Evolutionary conservation across 2,113 vertebrate species (phyloP).

Genomic region (Xiphorhynchus elegans): DNA sequence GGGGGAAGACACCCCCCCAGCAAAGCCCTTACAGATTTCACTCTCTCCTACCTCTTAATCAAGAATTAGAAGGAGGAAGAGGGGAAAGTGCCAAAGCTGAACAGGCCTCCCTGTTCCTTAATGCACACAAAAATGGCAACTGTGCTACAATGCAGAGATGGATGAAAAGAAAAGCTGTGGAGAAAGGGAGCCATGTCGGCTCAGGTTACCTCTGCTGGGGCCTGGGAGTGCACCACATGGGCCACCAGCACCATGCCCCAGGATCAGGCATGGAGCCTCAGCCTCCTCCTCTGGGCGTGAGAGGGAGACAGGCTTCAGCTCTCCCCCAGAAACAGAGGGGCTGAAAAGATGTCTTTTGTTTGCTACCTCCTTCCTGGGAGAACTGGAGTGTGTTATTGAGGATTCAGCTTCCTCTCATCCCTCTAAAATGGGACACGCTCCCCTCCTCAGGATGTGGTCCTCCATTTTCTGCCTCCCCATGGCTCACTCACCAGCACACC

Average conservation of each 20-base stretch:
- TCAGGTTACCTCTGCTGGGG: neutral
- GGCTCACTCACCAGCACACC: neutral
- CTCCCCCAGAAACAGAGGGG: neutral
- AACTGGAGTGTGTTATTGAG: neutral
- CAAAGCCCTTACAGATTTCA: neutral
- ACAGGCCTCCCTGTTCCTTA: neutral
- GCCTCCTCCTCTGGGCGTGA: neutral
- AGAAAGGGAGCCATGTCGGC: neutral
- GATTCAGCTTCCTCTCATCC: neutral
- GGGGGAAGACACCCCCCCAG: no score
- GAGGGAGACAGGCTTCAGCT: neutral
- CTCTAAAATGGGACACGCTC: neutral
- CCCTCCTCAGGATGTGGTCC: neutral
- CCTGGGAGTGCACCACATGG: neutral
- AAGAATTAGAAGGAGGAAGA: neutral
- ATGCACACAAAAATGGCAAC: constrained; percentile 25
- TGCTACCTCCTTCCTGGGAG: neutral
- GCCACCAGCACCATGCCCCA: neutral
- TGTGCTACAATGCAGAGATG: neutral
- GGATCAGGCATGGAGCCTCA: neutral
- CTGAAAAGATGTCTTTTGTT: constrained; percentile 40
- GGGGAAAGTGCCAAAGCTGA: neutral
- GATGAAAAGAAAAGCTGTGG: neutral
- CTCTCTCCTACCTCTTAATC: neutral
- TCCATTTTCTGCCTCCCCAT: constrained; percentile 50